Percentiles rank a stretch among this genome's conserved stretches.
phyloP scores from a whole-genome alignment of 1,140 invertebrate species.

The Macrobrachium rosenbergii region DNA sequence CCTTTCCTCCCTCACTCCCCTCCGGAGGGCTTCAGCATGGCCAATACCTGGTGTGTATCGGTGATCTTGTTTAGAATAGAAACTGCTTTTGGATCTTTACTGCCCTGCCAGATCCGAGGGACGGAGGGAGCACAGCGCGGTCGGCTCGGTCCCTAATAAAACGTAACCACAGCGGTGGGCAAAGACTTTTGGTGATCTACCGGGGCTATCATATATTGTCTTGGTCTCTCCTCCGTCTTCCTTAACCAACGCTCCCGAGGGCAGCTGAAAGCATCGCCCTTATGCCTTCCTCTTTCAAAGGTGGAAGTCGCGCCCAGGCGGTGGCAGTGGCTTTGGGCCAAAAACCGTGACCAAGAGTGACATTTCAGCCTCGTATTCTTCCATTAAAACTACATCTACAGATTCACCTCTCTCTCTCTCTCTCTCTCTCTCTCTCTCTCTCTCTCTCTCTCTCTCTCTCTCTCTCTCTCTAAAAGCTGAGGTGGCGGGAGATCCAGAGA shows the following conservation, averaged over 20 bases:
- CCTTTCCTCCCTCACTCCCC: too few relatives aligned
- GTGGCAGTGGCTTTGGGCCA: not conserved
- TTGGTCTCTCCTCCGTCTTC: not conserved
- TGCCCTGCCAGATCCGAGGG: conserved; percentile 1
- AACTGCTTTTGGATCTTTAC: conserved; percentile 45
- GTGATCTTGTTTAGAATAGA: conserved; percentile 37
- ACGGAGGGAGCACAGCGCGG: not conserved
- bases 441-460: conserved; percentile 42
- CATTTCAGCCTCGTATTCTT: conserved; percentile 52
- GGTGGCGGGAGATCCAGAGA: conserved; percentile 19
- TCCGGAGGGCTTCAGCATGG: too few relatives aligned
- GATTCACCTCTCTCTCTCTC: conserved; percentile 28
- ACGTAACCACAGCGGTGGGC: conserved; percentile 47
- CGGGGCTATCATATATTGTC: conserved; percentile 58
- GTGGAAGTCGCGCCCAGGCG: not conserved
- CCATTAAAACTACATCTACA: conserved; percentile 62
- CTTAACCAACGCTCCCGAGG: not conserved
- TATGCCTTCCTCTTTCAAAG: conserved; percentile 9
- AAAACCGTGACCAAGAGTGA: conserved; percentile 30
- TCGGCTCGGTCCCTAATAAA: conserved; percentile 22
- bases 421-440: not conserved
- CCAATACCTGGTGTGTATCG: too few relatives aligned
- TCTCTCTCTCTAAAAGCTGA: conserved; percentile 56
- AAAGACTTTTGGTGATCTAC: conserved; percentile 35
- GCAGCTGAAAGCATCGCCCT: not conserved